phyloP scores from a whole-genome alignment of 2,113 vertebrate genomes.

The Microcebus ravelobensis region DNA sequence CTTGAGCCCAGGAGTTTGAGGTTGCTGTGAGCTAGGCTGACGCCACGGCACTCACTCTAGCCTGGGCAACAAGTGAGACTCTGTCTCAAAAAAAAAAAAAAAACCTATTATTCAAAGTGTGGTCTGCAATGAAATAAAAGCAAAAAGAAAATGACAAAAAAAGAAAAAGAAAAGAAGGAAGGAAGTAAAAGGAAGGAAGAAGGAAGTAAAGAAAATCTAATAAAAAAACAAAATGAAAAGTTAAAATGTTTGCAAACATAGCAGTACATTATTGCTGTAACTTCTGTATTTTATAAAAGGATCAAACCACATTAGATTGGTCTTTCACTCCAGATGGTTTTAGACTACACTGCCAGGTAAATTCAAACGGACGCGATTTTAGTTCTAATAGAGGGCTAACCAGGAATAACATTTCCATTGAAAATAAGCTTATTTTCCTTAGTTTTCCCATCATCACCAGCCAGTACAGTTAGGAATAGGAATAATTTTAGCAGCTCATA shows the following conservation, averaged over 20 bases:
- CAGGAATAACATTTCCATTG: not conserved
- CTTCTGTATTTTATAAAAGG: not conserved
- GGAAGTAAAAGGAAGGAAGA: not conserved
- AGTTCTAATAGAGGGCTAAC: not conserved
- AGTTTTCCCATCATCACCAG: not conserved
- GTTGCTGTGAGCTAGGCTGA: too few relatives aligned
- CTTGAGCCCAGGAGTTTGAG: too few relatives aligned
- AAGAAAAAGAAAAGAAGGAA: not conserved
- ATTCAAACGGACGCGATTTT: not conserved
- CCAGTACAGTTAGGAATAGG: not conserved
- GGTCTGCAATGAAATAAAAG: not conserved
- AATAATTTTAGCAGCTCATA: not conserved
- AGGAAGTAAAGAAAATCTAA: not conserved
- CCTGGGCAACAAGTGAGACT: too few relatives aligned
- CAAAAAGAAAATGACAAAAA: not conserved
- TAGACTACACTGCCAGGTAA: not conserved
- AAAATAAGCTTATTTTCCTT: not conserved
- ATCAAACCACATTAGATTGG: not conserved
- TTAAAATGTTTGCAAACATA: not conserved
- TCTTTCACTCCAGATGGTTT: not conserved
- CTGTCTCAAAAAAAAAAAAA: too few relatives aligned
- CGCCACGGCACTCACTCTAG: too few relatives aligned
- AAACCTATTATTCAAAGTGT: not conserved
- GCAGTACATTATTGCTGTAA: not conserved
- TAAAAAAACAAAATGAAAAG: not conserved